phyloP scores from a whole-genome alignment of 2,797 vertebrate species.

The Neosalanx taihuensis region DNA sequence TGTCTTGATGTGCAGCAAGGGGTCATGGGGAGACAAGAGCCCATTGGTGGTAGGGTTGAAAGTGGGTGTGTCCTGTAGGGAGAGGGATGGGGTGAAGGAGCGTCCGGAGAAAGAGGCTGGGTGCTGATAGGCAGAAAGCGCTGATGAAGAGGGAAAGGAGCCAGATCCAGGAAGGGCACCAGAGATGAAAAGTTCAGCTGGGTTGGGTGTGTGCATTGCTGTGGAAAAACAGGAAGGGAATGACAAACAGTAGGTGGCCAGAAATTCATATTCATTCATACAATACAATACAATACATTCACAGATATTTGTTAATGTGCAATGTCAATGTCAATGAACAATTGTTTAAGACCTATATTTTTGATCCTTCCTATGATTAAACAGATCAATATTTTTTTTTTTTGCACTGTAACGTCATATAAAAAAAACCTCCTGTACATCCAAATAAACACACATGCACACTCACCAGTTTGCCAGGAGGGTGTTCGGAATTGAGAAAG shows the following conservation, averaged over 20 bases:
- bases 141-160: constrained; percentile 85
- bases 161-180: constrained; percentile 85
- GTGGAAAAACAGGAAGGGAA: constrained; percentile 24
- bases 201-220: constrained; percentile 91
- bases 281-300: too few relatives aligned
- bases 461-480: constrained; percentile 88
- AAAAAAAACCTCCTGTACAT: neutral
- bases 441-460: neutral
- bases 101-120: constrained; percentile 87
- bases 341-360: neutral
- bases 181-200: constrained; percentile 90
- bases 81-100: constrained; percentile 85
- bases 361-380: neutral
- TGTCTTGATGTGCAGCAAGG: constrained; percentile 87
- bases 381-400: neutral
- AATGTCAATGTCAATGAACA: too few relatives aligned
- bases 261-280: too few relatives aligned
- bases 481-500: constrained; percentile 91
- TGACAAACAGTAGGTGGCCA: neutral
- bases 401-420: neutral
- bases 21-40: constrained; percentile 87
- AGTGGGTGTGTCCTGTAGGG: constrained; percentile 83
- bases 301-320: too few relatives aligned
- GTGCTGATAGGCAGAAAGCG: constrained; percentile 91
- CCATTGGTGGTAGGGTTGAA: constrained; percentile 88